phyloP scores from a whole-genome alignment of 1,140 invertebrate species.

The Belonocnema kinseyi region DNA sequence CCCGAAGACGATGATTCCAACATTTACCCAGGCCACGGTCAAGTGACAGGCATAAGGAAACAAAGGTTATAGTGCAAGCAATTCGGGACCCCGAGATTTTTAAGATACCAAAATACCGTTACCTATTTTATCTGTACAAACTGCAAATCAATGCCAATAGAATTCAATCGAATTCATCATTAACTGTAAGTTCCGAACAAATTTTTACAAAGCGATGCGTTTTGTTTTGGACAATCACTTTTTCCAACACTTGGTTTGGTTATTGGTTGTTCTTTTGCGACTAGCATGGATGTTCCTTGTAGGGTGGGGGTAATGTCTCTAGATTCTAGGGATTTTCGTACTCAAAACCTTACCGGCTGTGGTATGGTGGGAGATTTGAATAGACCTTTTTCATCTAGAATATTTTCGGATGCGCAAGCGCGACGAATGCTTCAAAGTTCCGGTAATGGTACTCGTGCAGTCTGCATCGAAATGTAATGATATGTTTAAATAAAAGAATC shows the following conservation, averaged over 20 bases:
- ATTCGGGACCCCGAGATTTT: slow-evolving; percentile 37
- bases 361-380: background rate
- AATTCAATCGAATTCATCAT: slow-evolving; percentile 50
- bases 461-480: too few species aligned
- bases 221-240: slow-evolving; percentile 35
- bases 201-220: slow-evolving; percentile 32
- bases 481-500: too few species aligned
- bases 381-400: background rate
- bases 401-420: background rate
- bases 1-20: slow-evolving; percentile 10
- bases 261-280: slow-evolving; percentile 8
- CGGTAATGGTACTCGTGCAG: too few species aligned
- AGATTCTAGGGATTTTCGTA: slow-evolving; percentile 13
- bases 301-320: slow-evolving; percentile 8
- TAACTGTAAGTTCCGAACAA: slow-evolving; percentile 43
- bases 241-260: slow-evolving; percentile 26
- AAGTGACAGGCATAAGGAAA: slow-evolving; percentile 42
- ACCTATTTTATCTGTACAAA: slow-evolving; percentile 54
- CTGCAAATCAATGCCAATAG: slow-evolving; percentile 49
- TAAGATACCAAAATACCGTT: slow-evolving; percentile 42
- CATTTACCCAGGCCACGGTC: slow-evolving; percentile 31
- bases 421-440: too few species aligned
- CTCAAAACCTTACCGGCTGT: background rate
- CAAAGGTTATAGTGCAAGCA: slow-evolving; percentile 57
- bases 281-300: slow-evolving; percentile 15